phyloP scores from a whole-genome alignment of 2,888 invertebrate species.

The Euplexia lucipara region DNA sequence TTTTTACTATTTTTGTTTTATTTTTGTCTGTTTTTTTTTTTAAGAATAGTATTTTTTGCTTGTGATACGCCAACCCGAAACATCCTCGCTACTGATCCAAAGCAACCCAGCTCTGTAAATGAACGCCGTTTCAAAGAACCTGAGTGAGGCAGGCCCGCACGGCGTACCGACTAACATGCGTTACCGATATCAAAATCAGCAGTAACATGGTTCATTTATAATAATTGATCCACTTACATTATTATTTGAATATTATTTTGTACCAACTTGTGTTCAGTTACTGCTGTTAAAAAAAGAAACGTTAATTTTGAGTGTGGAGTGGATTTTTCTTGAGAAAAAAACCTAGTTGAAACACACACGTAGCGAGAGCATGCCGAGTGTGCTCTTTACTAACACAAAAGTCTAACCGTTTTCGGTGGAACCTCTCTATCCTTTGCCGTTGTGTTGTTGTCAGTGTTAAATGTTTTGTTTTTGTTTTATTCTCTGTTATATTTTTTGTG shows the following conservation, averaged over 20 bases:
- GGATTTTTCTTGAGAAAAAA: slow-evolving; percentile 83
- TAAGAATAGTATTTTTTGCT: slow-evolving; percentile 88
- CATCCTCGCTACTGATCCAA: slow-evolving; percentile 86
- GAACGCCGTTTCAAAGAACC: slow-evolving; percentile 72
- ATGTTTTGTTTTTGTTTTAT: slow-evolving; percentile 71
- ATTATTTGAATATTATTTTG: slow-evolving; percentile 72
- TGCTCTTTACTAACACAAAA: slow-evolving; percentile 82
- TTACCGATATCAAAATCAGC: slow-evolving; percentile 79
- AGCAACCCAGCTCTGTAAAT: slow-evolving; percentile 80
- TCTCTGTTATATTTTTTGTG: slow-evolving; percentile 73
- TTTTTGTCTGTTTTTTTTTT: slow-evolving; percentile 77
- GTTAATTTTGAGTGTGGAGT: slow-evolving; percentile 88
- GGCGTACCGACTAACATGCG: slow-evolving; percentile 83
- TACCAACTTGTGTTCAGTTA: slow-evolving; percentile 84
- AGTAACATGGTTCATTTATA: slow-evolving; percentile 76
- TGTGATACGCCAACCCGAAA: slow-evolving; percentile 88
- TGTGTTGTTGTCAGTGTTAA: slow-evolving; percentile 86
- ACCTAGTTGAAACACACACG: slow-evolving; percentile 68
- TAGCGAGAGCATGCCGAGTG: slow-evolving; percentile 85
- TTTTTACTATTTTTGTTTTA: slow-evolving; percentile 76
- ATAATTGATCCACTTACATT: slow-evolving; percentile 73
- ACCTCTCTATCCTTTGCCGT: slow-evolving; percentile 86
- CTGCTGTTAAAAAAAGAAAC: slow-evolving; percentile 81
- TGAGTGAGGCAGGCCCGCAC: slow-evolving; percentile 71
- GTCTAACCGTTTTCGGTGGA: slow-evolving; percentile 78